phyloP scores from a whole-genome alignment of 2,113 vertebrate species.

The Trochalopteron elliotii region DNA sequence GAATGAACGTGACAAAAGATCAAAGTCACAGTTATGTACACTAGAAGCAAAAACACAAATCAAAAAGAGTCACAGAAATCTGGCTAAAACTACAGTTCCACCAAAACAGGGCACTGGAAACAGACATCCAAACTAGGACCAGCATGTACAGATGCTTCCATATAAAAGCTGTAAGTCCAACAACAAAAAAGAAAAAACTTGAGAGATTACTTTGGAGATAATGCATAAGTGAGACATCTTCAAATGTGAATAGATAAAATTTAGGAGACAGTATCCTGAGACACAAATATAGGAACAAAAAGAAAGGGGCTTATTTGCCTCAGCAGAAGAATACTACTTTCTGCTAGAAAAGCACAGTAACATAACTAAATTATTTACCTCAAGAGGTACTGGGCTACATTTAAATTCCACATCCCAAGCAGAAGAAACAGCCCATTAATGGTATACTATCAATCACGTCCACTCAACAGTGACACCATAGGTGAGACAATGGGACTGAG shows the following conservation, averaged over 20 bases:
- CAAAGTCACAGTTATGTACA: neutral
- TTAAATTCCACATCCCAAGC: neutral
- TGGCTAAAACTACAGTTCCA: neutral
- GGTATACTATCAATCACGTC: neutral
- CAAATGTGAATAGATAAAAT: neutral
- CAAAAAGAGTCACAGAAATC: neutral
- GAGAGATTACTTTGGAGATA: neutral
- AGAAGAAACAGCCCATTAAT: neutral
- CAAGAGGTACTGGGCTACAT: neutral
- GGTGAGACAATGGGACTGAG: neutral
- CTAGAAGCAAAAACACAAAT: neutral
- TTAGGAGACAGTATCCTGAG: neutral
- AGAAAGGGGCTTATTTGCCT: neutral
- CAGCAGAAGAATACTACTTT: neutral
- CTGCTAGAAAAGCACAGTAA: neutral
- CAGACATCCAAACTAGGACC: neutral
- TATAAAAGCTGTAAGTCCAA: neutral
- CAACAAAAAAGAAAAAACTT: neutral
- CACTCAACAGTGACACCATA: neutral
- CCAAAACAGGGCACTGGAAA: neutral
- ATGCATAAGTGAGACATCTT: neutral
- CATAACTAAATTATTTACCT: neutral
- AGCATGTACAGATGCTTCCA: neutral
- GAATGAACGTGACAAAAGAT: neutral
- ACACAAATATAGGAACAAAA: neutral